phyloP scores from a whole-genome alignment of 1,140 invertebrate genomes.

The Ooceraea biroi region DNA sequence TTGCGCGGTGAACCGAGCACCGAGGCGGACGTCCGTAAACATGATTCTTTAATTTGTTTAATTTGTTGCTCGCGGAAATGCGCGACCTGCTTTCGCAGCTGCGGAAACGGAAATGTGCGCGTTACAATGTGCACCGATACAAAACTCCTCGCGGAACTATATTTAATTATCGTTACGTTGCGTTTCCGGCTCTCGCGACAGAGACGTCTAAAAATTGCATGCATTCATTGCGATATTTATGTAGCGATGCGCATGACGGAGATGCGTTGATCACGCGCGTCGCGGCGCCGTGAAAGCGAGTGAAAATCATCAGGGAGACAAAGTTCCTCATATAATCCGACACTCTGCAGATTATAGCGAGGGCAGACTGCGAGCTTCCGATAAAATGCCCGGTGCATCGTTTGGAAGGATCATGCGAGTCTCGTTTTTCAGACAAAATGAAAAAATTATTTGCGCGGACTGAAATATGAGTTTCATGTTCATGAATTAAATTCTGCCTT shows the following conservation, averaged over 20 bases:
- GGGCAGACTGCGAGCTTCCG: constrained; percentile 47
- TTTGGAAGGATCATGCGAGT: not conserved
- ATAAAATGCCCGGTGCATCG: constrained; percentile 25
- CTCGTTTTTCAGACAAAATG: not conserved
- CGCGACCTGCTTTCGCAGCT: constrained; percentile 34
- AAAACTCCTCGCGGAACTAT: constrained; percentile 8
- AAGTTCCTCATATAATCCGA: constrained; percentile 51
- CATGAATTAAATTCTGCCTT: not conserved
- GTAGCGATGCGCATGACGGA: not conserved
- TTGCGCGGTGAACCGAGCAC: not conserved
- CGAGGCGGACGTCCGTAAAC: not conserved
- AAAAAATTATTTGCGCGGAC: constrained; percentile 2
- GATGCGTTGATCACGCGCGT: constrained; percentile 7
- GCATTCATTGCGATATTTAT: constrained; percentile 22
- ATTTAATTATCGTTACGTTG: constrained; percentile 32
- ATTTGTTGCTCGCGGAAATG: constrained; percentile 24
- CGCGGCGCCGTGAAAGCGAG: not conserved
- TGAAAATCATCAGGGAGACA: constrained; percentile 30
- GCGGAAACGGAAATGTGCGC: constrained; percentile 13
- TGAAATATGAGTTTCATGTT: not conserved
- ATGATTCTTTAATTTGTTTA: constrained; percentile 49
- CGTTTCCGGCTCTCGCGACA: not conserved
- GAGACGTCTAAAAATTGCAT: constrained; percentile 18
- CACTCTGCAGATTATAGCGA: constrained; percentile 59
- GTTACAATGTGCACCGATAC: constrained; percentile 22